Evolutionary conservation across 1,140 invertebrate genomes (phyloP), one percentile per base, ranked within the genome.

Genomic region (Araneus ventricosus): DNA sequence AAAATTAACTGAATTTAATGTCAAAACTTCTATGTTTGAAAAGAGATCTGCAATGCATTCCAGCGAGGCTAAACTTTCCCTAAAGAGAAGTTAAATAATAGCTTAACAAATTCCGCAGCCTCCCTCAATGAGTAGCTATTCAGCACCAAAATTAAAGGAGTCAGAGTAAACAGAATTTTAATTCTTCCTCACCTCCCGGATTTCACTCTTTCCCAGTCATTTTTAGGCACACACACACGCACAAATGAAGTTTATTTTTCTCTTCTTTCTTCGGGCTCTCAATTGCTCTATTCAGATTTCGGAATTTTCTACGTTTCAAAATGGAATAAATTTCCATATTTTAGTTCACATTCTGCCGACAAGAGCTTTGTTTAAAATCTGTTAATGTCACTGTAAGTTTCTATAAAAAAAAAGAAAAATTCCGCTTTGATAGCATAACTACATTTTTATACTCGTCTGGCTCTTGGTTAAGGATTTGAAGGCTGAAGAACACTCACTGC

Each of bases 251-350:
- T 30, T 79, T 79, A 34, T 79, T 79, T 79, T 79, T 34, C 70
- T 30, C 34, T 34, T 79, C 14, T 79, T 79, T 30, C 14, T 30
- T 17, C 17, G 3, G 27, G 34, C 27, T 84, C 80, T 45, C 80
- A 41, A 84, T 84, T 84, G 80, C 80, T 84, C 80, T 41, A 84
- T 84, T 84, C 80, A 84, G 39, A 84, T 45, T 84, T 41, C 22
- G 80, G 41, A 84, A 63, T 63, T 84, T 84, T 84, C 80, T 84
- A 84, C 80, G 39, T 84, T 84, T 84, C 17, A 84, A 84, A 84
- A 45, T 84, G 80, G 80, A 84, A 84, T 84, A 84, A 84, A 84
- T 84, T 84, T 84, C 20, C 80, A 84, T 84, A 84, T 84, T 45
- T 84, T 84, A 84, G 24, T 6, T 8, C 37, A 27, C 14, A 14